A percentile compares a stretch with the other conserved stretches of the same genome.
phyloP scores from a whole-genome alignment of 2,113 vertebrate species.

The Coracopsis vasa region DNA sequence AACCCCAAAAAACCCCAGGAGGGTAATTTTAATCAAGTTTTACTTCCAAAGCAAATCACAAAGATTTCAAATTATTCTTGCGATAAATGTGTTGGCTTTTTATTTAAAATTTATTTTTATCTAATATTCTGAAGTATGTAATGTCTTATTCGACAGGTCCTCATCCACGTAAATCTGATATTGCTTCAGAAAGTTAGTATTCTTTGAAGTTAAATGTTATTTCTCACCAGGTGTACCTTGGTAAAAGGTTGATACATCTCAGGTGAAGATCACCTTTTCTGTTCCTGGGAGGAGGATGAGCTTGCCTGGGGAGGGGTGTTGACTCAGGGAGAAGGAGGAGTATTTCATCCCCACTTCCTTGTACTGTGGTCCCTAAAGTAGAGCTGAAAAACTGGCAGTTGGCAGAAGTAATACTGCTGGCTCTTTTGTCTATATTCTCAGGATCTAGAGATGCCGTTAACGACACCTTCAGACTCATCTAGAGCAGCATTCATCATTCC shows the following conservation, averaged over 20 bases:
- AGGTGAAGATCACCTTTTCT: too few species aligned
- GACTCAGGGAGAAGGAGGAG: rapidly evolving
- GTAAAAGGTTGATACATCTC: background rate
- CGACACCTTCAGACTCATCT: background rate
- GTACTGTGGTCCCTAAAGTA: rapidly evolving
- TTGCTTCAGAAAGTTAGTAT: rapidly evolving
- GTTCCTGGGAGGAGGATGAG: rapidly evolving
- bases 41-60: background rate
- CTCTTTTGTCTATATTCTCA: rapidly evolving
- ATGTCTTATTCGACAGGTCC: rapidly evolving
- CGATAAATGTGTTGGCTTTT: background rate
- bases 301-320: background rate
- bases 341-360: rapidly evolving
- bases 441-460: rapidly evolving
- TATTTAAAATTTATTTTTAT: background rate
- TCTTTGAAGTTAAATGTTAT: rapidly evolving
- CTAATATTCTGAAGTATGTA: background rate
- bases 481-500: background rate
- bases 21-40: background rate
- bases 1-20: background rate
- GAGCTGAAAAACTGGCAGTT: background rate
- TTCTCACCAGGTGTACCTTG: rapidly evolving
- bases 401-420: background rate
- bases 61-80: background rate
- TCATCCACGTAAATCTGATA: background rate